A percentile compares a stretch with the other conserved stretches of the same genome.
These are phyloP conservation scores for Luperina nickerlii DNA, from an alignment of 2,888 invertebrate genomes.

Conservation along the genomic window DNA sequence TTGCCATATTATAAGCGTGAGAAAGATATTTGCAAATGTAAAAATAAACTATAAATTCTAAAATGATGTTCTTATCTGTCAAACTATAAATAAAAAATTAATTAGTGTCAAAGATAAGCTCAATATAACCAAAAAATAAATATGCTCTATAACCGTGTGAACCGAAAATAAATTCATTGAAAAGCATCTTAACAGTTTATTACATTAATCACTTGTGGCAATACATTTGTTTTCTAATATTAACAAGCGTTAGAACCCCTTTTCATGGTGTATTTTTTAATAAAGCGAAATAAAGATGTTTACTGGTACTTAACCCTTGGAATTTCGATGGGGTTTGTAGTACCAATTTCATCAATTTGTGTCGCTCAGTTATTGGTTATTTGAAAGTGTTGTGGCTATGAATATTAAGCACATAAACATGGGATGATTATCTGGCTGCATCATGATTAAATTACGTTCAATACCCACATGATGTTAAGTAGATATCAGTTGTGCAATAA, in stretches of 20 bases:
- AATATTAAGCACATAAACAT: slow-evolving; percentile 52
- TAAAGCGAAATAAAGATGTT: slow-evolving; percentile 85
- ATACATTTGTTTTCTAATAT: slow-evolving; percentile 61
- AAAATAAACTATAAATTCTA: slow-evolving; percentile 21
- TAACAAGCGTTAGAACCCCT: slow-evolving; percentile 77
- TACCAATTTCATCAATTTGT: slow-evolving; percentile 82
- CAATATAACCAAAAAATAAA: slow-evolving; percentile 64
- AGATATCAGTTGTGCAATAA: slow-evolving; percentile 49
- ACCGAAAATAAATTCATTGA: slow-evolving; percentile 74
- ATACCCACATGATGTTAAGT: slow-evolving; percentile 60
- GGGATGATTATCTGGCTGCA: slow-evolving; percentile 35
- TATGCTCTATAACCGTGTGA: slow-evolving; percentile 78
- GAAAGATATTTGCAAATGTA: slow-evolving; percentile 35
- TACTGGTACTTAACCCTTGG: slow-evolving; percentile 87
- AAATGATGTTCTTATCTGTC: slow-evolving; percentile 49
- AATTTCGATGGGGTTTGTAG: slow-evolving; percentile 69
- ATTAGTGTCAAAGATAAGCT: slow-evolving; percentile 64
- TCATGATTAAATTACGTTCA: slow-evolving; percentile 51
- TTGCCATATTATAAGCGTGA: slow-evolving; percentile 27
- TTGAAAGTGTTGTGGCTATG: slow-evolving; percentile 47
- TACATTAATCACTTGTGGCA: slow-evolving; percentile 64
- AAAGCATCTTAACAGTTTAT: slow-evolving; percentile 74
- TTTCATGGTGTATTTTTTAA: slow-evolving; percentile 78
- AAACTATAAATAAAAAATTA: slow-evolving; percentile 55
- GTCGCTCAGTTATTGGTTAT: slow-evolving; percentile 68